Conservation (phyloP, 1,140 invertebrate genomes). For the Lysiphlebus fabarum region DNA sequence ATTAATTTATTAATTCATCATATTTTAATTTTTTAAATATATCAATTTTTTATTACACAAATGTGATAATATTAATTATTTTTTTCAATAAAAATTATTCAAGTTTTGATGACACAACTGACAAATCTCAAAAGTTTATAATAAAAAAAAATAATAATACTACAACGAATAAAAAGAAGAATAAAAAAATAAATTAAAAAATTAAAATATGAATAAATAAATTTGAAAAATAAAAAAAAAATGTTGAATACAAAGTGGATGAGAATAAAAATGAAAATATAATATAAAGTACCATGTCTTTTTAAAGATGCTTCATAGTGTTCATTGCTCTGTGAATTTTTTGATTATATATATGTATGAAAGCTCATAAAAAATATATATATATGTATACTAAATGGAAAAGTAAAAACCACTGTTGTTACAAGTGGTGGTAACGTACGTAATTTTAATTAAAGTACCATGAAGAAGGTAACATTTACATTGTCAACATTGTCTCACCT, state of each 20-base stretch:
- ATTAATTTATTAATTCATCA: too few species aligned
- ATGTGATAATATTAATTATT: too few species aligned
- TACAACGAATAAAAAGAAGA: constrained; percentile 1
- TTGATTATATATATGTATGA: constrained; percentile 43
- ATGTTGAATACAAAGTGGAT: constrained; percentile 12
- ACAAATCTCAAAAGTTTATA: too few species aligned
- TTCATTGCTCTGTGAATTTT: constrained; percentile 17
- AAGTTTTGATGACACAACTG: too few species aligned
- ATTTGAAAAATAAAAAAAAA: constrained; percentile 16
- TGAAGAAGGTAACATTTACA: constrained; percentile 41
- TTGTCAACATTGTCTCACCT: constrained; percentile 17
- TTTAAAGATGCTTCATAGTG: constrained; percentile 32
- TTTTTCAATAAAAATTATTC: too few species aligned
- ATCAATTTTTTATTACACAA: too few species aligned
- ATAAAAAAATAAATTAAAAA: constrained; percentile 15
- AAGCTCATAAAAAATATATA: constrained; percentile 53
- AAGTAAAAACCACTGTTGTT: constrained; percentile 31
- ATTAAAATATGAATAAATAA: too few species aligned
- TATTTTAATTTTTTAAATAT: too few species aligned
- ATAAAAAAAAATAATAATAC: too few species aligned
- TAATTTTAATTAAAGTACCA: constrained; percentile 55
- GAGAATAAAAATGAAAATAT: constrained; percentile 16
- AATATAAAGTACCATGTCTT: constrained; percentile 28
- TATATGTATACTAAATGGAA: constrained; percentile 34
- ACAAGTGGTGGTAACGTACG: constrained; percentile 43